A percentile compares a stretch with the other conserved stretches of the same genome.
phyloP scores from a whole-genome alignment of 2,797 vertebrate genomes.

The Lutjanus campechanus region DNA sequence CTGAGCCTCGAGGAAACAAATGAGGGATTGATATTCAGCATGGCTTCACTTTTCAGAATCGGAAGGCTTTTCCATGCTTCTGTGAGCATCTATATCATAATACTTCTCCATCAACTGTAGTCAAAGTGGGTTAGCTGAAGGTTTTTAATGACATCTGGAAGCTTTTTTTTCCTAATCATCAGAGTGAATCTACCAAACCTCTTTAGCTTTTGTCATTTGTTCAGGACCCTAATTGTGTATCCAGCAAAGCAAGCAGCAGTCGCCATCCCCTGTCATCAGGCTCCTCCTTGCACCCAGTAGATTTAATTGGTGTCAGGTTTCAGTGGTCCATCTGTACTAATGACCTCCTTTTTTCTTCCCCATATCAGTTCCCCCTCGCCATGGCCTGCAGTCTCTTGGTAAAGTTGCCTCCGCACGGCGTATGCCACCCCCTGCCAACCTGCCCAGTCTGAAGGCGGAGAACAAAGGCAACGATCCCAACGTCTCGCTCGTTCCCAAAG shows the following conservation, averaged over 20 bases:
- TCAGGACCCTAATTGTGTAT: slow-evolving; percentile 35
- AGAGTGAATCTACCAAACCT: slow-evolving; percentile 12
- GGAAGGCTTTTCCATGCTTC: slow-evolving; percentile 31
- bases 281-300: slow-evolving; percentile 7
- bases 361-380: slow-evolving; percentile 92
- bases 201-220: slow-evolving; percentile 3
- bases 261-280: slow-evolving; percentile 15
- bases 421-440: slow-evolving; percentile 97
- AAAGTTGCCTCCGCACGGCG: slow-evolving; percentile 98
- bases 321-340: slow-evolving; percentile 60
- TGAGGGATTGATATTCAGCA: slow-evolving; percentile 59
- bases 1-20: slow-evolving; percentile 55
- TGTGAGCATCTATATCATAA: slow-evolving; percentile 32
- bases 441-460: slow-evolving; percentile 98
- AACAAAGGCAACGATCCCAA: slow-evolving; percentile 99
- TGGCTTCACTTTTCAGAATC: slow-evolving; percentile 48
- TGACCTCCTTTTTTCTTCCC: slow-evolving; percentile 40
- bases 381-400: slow-evolving; percentile 99
- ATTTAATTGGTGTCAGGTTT: slow-evolving; percentile 59
- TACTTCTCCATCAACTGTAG: slow-evolving; percentile 29
- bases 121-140: slow-evolving; percentile 28
- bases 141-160: slow-evolving; percentile 28
- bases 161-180: slow-evolving; percentile 11
- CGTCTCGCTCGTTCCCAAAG: slow-evolving; percentile 96
- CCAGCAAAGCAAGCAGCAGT: slow-evolving; percentile 20